A percentile compares a stretch with the other conserved stretches of the same genome.
Evolutionary conservation across 2,888 invertebrate genomes (phyloP).

Genomic region (Lasioglossum morio): DNA sequence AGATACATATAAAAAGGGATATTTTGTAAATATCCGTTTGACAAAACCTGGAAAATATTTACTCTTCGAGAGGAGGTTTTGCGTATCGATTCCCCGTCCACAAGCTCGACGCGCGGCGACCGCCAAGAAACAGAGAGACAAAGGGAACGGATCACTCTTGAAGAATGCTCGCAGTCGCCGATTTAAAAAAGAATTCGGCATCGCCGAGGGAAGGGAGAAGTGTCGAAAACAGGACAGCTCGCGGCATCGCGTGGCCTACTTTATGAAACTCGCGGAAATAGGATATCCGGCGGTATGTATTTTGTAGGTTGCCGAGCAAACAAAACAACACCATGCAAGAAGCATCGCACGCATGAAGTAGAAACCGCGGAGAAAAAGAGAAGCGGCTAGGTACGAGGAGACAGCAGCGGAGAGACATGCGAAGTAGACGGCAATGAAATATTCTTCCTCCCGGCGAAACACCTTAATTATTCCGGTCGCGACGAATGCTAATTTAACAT

Average conservation of each 20-base stretch:
- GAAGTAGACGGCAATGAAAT: conserved; percentile 41
- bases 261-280: not conserved
- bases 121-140: not conserved
- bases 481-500: conserved; percentile 65
- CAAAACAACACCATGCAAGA: not conserved
- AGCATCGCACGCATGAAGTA: not conserved
- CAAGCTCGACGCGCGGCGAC: not conserved
- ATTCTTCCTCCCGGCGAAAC: conserved; percentile 49
- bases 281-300: not conserved
- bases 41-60: not conserved
- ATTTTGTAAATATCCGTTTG: not conserved
- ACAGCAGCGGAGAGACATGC: not conserved
- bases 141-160: not conserved
- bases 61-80: not conserved
- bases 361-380: not conserved
- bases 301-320: not conserved
- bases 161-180: not conserved
- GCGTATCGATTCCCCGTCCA: not conserved
- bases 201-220: not conserved
- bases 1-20: not conserved
- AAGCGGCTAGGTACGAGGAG: not conserved
- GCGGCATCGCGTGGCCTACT: not conserved
- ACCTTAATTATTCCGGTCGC: conserved; percentile 60
- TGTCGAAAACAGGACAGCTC: not conserved
- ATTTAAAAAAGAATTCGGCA: not conserved